phyloP scores from a whole-genome alignment of 1,140 invertebrate species.

The Hyles euphorbiae region DNA sequence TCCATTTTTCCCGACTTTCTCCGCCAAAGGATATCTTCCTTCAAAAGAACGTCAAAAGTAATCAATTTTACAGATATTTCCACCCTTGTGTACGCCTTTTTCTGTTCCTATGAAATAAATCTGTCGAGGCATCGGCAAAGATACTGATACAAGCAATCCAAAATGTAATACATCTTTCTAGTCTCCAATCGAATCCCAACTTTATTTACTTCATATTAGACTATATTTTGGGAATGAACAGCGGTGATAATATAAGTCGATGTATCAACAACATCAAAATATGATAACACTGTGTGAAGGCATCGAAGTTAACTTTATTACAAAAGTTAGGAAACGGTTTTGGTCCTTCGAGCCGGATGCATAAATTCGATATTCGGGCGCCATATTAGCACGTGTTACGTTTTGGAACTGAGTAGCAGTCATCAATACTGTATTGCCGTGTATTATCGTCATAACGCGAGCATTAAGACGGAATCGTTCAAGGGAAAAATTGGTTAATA shows the following conservation, averaged over 20 bases:
- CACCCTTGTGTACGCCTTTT: slow-evolving; percentile 42
- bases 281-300: slow-evolving; percentile 55
- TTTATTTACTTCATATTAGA: no score
- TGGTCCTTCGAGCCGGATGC: slow-evolving; percentile 1
- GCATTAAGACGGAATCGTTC: slow-evolving; percentile 60
- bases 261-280: slow-evolving; percentile 29
- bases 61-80: slow-evolving; percentile 71
- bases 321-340: slow-evolving; percentile 12
- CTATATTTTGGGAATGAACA: no score
- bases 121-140: slow-evolving; percentile 28
- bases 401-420: slow-evolving; percentile 19
- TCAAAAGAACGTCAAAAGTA: slow-evolving; percentile 66
- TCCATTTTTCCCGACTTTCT: not conserved
- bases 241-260: no score
- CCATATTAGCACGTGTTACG: slow-evolving; percentile 12
- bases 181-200: no score
- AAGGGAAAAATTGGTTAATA: slow-evolving; percentile 67
- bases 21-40: slow-evolving; percentile 25
- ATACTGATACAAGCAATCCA: not conserved
- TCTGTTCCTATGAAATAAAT: slow-evolving; percentile 49
- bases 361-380: slow-evolving; percentile 23
- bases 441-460: slow-evolving; percentile 57
- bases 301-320: slow-evolving; percentile 62
- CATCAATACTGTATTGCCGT: slow-evolving; percentile 60
- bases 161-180: not conserved